Evolutionary conservation across 1,140 invertebrate genomes (phyloP), one percentile per base, ranked within the genome.

Genomic region (Wasmannia auropunctata): DNA sequence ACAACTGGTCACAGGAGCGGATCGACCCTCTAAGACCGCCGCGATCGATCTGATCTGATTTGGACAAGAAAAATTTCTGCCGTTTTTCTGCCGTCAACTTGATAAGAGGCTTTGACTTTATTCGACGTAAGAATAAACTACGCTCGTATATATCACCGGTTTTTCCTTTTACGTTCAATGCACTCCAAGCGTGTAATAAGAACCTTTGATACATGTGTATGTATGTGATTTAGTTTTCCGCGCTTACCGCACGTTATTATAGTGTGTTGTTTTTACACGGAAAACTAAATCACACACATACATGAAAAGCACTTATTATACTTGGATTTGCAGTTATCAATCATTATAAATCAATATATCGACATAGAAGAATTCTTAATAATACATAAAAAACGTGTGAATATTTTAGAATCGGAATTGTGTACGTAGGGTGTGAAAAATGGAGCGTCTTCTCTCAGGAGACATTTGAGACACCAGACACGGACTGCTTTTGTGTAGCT

Each of bases 1-100:
- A 86, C 88, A 70, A 85, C 88, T 87, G 75, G 60, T 90, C 69
- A 81, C 88, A 87, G 89, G 80, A 87, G 74, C 89, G 88, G 86
- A 85, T 87, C 72, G 62, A 89, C 4, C 31, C 43, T 69, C 43
- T 40, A 56, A 63, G 40, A 22, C 5, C 25, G 46, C n/a, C 28
- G n/a, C n/a, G n/a, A 34, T 51, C 49, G 16, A 63, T 79, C 14
- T 25, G n/a, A 3, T 46, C 1, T n/a, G 14, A 28, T 76, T 34
- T 28, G n/a, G 22, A n/a, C 25, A n/a, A 7, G 10, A 69, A 37
- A 80, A 40, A 37, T 25, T 19, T 63, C 34, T 8, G 11, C 25
- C 2, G 16, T 49, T 11, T 0, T 11, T 49, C 6, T 19, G 4
- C 4, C 14, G 16, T 37, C 7, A n/a, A 65, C 31, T n/a, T 37